phyloP scores from a whole-genome alignment of 2,797 vertebrate genomes.

The Myioborus melanocephalus region DNA sequence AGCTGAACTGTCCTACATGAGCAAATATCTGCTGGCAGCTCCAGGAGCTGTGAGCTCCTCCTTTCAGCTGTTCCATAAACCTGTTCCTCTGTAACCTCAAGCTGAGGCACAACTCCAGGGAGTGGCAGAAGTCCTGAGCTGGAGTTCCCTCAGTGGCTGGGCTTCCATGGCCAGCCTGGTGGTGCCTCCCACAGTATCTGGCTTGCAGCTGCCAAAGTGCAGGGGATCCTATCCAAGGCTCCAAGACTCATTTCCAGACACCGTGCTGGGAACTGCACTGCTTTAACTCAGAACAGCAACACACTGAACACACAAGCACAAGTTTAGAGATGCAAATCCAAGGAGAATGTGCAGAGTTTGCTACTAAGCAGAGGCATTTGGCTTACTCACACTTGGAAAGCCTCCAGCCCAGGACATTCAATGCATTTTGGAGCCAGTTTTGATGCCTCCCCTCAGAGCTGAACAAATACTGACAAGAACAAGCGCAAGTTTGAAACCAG shows the following conservation, averaged over 20 bases:
- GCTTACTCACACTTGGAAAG: slow-evolving; percentile 46
- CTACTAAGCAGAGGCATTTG: slow-evolving; percentile 52
- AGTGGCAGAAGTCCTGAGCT: slow-evolving; percentile 9
- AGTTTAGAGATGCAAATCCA: slow-evolving; percentile 40
- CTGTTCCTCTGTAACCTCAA: slow-evolving; percentile 17
- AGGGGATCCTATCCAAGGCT: background rate
- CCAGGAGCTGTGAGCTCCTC: background rate
- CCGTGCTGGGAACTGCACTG: slow-evolving; percentile 29
- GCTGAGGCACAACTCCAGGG: slow-evolving; percentile 8
- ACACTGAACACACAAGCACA: slow-evolving; percentile 54
- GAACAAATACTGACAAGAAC: background rate
- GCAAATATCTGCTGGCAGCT: slow-evolving; percentile 2
- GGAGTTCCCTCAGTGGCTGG: background rate
- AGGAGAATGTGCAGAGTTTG: slow-evolving; percentile 36
- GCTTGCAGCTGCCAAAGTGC: slow-evolving; percentile 9
- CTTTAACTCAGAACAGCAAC: slow-evolving; percentile 2
- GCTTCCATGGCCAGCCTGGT: background rate
- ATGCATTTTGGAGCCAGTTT: slow-evolving; percentile 51
- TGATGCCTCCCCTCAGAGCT: slow-evolving; percentile 50
- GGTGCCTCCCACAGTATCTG: slow-evolving; percentile 9
- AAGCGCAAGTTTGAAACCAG: slow-evolving; percentile 39
- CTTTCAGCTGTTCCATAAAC: background rate
- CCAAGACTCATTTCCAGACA: background rate
- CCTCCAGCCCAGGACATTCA: slow-evolving; percentile 59
- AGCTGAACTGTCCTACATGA: background rate